Conservation (phyloP, 2,888 invertebrate genomes). For the Philonicus albiceps region DNA sequence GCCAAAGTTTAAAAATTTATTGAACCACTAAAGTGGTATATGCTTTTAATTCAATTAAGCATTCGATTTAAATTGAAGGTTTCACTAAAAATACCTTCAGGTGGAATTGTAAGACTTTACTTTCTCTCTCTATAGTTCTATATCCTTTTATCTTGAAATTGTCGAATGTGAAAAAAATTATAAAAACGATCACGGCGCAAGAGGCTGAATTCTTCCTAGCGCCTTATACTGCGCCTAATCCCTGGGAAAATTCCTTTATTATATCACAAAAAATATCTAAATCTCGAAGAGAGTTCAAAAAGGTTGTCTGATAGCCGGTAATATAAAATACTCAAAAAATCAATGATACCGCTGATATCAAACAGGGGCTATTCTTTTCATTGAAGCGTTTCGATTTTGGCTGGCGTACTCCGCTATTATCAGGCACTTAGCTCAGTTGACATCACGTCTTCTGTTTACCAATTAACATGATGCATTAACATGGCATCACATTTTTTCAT, state of each 20-base stretch:
- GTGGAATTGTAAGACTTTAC: background rate
- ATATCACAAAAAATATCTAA: background rate
- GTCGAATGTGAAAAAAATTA: background rate
- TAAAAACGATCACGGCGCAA: background rate
- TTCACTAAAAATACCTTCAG: background rate
- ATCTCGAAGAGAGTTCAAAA: background rate
- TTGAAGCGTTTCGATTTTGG: background rate
- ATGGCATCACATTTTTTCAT: background rate
- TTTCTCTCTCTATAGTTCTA: background rate
- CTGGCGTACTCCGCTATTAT: background rate
- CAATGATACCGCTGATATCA: background rate
- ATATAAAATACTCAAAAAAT: background rate
- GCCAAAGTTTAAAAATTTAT: background rate
- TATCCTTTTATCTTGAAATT: background rate
- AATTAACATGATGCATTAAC: background rate
- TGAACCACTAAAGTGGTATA: background rate
- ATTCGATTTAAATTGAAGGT: background rate
- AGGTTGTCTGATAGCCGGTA: background rate
- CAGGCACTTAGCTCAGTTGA: background rate
- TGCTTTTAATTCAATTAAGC: background rate
- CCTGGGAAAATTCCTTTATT: background rate
- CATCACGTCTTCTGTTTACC: background rate
- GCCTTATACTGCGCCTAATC: background rate
- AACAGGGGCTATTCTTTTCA: background rate
- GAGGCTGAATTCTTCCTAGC: background rate